These are phyloP conservation scores for Gadus macrocephalus DNA, from an alignment of 2,113 vertebrate species.

Conservation along the genomic window DNA sequence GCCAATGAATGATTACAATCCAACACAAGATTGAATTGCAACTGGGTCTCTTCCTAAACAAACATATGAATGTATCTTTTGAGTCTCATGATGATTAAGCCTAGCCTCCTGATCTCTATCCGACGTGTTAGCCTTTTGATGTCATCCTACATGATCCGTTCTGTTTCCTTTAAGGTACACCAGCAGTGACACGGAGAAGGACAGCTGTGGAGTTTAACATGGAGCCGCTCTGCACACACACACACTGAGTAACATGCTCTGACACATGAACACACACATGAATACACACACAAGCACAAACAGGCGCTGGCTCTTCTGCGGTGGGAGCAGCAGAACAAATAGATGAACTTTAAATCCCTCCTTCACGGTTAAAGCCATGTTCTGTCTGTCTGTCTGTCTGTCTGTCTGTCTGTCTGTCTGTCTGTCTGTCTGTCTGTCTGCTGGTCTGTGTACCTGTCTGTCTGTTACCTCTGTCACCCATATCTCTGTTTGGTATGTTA, in stretches of 20 bases:
- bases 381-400: neutral
- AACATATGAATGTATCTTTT: too few species aligned
- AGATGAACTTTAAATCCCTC: constrained; percentile 40
- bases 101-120: too few species aligned
- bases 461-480: neutral
- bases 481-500: too few species aligned
- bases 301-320: constrained; percentile 23
- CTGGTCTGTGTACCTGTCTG: neutral
- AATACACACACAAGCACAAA: constrained; percentile 23
- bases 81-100: too few species aligned
- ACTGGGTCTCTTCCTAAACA: too few species aligned
- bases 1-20: too few species aligned
- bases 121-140: too few species aligned
- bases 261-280: constrained; percentile 12
- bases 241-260: neutral
- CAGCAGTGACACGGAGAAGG: neutral
- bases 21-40: too few species aligned
- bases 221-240: constrained; percentile 7
- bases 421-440: neutral
- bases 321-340: constrained; percentile 23
- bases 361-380: constrained; percentile 5
- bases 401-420: neutral
- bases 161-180: constrained; percentile 18
- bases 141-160: neutral
- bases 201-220: constrained; percentile 19